Evolutionary conservation across 2,113 vertebrate species (phyloP).

Genomic region (Lucifuga dentata): DNA sequence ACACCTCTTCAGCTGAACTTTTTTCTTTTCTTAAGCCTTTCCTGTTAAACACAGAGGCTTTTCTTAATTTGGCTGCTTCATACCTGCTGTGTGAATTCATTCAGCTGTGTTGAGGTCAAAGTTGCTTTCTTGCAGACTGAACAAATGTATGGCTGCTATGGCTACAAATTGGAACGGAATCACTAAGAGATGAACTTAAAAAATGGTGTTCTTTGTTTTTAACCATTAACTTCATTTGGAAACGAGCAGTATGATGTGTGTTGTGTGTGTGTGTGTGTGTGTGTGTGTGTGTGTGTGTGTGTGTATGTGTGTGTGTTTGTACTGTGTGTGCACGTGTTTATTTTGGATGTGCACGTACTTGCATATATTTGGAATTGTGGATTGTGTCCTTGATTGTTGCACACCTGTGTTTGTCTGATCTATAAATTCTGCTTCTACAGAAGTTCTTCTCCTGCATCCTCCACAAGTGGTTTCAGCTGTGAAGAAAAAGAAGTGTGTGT

Average conservation of each 20-base stretch:
- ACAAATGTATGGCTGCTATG: conserved; percentile 23
- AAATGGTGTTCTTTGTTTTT: conserved; percentile 32
- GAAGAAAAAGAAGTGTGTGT: conserved; percentile 24
- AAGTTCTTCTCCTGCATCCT: conserved; percentile 46
- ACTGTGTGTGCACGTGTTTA: background rate
- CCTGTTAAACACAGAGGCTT: conserved; percentile 15
- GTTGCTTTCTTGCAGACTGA: conserved; percentile 9
- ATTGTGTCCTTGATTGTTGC: background rate
- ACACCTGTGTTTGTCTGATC: background rate
- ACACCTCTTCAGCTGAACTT: conserved; percentile 1
- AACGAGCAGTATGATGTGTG: background rate
- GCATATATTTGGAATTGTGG: conserved; percentile 2
- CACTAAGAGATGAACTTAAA: conserved; percentile 2
- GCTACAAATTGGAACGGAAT: too few relatives aligned
- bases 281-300: background rate
- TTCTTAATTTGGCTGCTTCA: conserved; percentile 7
- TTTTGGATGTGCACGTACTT: background rate
- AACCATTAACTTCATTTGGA: conserved; percentile 1
- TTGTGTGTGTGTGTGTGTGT: background rate
- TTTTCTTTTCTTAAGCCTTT: conserved; percentile 27
- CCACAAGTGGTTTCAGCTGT: conserved; percentile 57
- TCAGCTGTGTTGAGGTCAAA: conserved; percentile 32
- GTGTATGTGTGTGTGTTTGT: background rate
- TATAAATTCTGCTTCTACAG: conserved; percentile 28
- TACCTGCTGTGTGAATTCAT: conserved; percentile 41